Conservation (phyloP, 2,113 vertebrate species). For the Alethe castanea region DNA sequence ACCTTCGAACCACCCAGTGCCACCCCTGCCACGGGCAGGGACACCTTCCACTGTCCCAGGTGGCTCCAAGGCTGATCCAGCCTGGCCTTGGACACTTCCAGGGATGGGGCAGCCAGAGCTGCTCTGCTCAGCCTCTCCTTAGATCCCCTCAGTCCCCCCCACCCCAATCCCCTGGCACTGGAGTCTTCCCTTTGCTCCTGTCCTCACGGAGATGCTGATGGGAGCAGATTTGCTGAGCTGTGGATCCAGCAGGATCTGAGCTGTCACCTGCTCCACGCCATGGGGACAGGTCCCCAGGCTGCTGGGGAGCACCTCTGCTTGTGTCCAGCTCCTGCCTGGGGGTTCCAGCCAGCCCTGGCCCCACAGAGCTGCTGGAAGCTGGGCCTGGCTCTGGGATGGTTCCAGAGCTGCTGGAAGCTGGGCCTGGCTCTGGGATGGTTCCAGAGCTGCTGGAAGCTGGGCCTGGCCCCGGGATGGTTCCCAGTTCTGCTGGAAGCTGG, state of each 20-base stretch:
- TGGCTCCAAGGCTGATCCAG: accelerated
- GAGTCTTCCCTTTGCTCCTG: neutral
- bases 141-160: neutral
- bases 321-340: neutral
- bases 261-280: neutral
- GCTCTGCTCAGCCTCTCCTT: neutral
- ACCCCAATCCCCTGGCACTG: accelerated
- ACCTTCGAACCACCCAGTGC: accelerated
- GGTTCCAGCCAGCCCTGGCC: neutral
- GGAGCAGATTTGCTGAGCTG: neutral
- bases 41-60: neutral
- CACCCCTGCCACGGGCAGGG: neutral
- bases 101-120: neutral
- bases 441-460: neutral
- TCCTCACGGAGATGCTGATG: accelerated
- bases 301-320: neutral
- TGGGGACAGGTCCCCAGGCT: neutral
- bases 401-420: neutral
- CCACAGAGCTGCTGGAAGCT: neutral
- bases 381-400: neutral
- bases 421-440: neutral
- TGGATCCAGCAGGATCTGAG: neutral
- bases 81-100: neutral
- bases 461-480: neutral
- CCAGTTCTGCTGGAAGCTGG: neutral